These are phyloP conservation scores for Hyla sarda DNA, from an alignment of 2,113 vertebrate genomes.

Conservation along the genomic window DNA sequence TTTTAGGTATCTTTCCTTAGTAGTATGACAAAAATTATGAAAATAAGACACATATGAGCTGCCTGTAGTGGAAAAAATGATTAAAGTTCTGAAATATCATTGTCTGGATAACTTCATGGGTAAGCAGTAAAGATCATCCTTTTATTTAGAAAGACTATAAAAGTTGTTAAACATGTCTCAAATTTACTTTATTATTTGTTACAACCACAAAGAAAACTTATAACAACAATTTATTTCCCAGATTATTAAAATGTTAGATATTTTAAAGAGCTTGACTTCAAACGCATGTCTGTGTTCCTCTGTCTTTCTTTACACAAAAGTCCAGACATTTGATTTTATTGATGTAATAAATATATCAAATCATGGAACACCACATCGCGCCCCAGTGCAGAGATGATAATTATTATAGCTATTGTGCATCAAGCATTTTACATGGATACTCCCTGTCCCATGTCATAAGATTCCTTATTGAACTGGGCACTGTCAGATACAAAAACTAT, in stretches of 20 bases:
- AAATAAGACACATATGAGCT: neutral
- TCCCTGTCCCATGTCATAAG: neutral
- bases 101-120: slow-evolving; percentile 4
- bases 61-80: neutral
- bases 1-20: neutral
- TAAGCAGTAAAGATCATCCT: neutral
- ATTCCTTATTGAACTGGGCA: too few species aligned
- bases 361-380: neutral
- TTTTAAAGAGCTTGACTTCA: slow-evolving; percentile 29
- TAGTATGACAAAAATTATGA: neutral
- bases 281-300: neutral
- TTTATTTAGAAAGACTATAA: slow-evolving; percentile 33
- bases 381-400: neutral
- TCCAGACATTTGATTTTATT: slow-evolving; percentile 16
- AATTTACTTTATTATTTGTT: slow-evolving; percentile 23
- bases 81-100: neutral
- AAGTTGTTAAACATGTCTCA: slow-evolving; percentile 13
- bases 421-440: neutral
- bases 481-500: too few species aligned
- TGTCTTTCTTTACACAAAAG: neutral
- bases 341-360: slow-evolving; percentile 37
- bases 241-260: slow-evolving; percentile 17
- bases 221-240: slow-evolving; percentile 33
- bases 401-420: neutral
- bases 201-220: slow-evolving; percentile 21